Base-by-base conservation (phyloP, 2,113 vertebrate genomes). In the Burhinus bistriatus region DNA sequence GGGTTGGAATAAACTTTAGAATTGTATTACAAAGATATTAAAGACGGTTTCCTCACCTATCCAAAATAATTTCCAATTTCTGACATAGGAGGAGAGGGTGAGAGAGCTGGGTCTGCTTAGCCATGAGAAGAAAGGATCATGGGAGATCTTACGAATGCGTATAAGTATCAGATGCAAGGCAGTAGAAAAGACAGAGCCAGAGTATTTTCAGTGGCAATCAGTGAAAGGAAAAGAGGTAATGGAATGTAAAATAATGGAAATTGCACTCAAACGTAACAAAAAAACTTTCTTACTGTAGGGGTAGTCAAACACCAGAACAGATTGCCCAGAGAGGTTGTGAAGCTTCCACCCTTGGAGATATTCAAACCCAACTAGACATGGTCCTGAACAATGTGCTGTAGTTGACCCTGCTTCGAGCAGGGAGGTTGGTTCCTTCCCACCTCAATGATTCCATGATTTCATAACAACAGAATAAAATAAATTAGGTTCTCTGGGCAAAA, bases 241-340 rank as follows among this genome's bases (percentile, higher is more conserved):
- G 5, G 49, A 72, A 52, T 7, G 25, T 58, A 66, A 81, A 89
- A 77, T 9, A 57, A 84, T 19, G 16, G 36, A 84, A 78, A 47
- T 34, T 61, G 21, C 16, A 55, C 17, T 36, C 6, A 15, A 70
- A 55, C 1, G 1, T 23, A 73, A 51, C 3, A 44, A 91, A 54
- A 0, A 1, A 1, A 2, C 3, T 21, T 73, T 68, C 66, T 57
- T 49, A 57, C 25, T 34, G 7, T n/a, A 32, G 85, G 13, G 7
- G 21, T 27, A 54, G 34, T 40, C 51, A 44, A 88, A 85, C 65
- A 58, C 5, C 10, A 49, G 36, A 88, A 49, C 8, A 62, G 16
- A 11, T 19, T 54, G 18, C 36, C 32, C 30, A 57, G 26, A 29
- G 22, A 62, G 3, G 32, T 13, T 62, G 27, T 52, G 38, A 72